Evolutionary conservation across 2,888 invertebrate species (phyloP).

Genomic region (Adelphocoris suturalis): DNA sequence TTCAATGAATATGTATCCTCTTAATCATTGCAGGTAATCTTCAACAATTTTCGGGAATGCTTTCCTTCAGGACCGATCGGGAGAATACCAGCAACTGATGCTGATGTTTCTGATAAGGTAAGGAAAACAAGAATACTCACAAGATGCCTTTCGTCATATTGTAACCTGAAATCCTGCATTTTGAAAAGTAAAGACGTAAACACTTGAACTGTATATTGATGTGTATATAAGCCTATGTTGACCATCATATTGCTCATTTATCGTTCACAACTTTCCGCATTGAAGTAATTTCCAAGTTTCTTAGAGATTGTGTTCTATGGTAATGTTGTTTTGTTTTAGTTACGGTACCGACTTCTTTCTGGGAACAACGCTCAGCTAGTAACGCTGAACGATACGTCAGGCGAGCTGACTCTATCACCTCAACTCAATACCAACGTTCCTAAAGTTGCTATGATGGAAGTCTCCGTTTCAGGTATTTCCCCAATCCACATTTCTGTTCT

Average conservation of each 20-base stretch:
- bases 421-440: slow-evolving; percentile 97
- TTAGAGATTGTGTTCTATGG: no score
- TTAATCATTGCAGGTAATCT: slow-evolving; percentile 84
- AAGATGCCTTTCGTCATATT: no score
- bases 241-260: no score
- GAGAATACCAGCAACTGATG: slow-evolving; percentile 94
- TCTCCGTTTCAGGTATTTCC: slow-evolving; percentile 88
- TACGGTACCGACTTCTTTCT: slow-evolving; percentile 90
- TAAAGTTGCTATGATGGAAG: slow-evolving; percentile 94
- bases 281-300: no score
- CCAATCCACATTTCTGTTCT: not conserved
- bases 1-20: not conserved
- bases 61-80: slow-evolving; percentile 96
- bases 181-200: no score
- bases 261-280: no score
- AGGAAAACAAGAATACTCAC: not conserved
- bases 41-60: slow-evolving; percentile 96
- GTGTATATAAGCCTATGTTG: no score
- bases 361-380: slow-evolving; percentile 96
- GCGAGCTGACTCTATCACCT: slow-evolving; percentile 92
- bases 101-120: slow-evolving; percentile 91
- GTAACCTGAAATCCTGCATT: no score
- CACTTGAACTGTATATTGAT: no score
- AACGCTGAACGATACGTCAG: slow-evolving; percentile 89
- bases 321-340: slow-evolving; percentile 78